These are phyloP conservation scores for Crematogaster levior DNA, from an alignment of 2,888 invertebrate species.

Conservation along the genomic window DNA sequence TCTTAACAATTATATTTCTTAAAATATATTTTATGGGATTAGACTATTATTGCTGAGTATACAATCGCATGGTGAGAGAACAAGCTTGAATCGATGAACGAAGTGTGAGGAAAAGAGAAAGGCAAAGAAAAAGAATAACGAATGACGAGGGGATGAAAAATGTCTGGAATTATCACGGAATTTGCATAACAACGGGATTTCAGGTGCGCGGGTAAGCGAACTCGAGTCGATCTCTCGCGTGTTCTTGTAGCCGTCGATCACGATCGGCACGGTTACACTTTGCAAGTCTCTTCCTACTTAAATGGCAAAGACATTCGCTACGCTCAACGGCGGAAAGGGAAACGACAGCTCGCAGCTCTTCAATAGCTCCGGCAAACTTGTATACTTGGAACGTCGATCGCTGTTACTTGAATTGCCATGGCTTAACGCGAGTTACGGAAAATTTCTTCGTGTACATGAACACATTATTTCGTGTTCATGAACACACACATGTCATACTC, in stretches of 20 bases:
- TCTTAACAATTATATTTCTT: not conserved
- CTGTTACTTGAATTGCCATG: conserved; percentile 13
- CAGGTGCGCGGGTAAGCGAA: not conserved
- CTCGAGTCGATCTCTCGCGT: conserved; percentile 35
- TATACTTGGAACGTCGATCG: conserved; percentile 31
- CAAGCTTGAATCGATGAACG: not conserved
- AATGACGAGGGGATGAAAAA: conserved; percentile 36
- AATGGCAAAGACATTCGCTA: conserved; percentile 35
- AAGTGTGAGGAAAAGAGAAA: not conserved
- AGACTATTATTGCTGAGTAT: not conserved
- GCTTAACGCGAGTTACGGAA: not conserved
- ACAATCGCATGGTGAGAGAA: not conserved
- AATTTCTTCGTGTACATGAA: not conserved
- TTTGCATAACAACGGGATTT: conserved; percentile 41
- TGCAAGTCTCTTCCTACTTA: conserved; percentile 5
- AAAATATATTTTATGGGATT: not conserved
- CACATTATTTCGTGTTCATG: no score
- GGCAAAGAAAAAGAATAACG: not conserved
- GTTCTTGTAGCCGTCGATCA: conserved; percentile 16
- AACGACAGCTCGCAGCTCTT: conserved; percentile 26
- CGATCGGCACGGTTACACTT: conserved; percentile 30
- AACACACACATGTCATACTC: no score
- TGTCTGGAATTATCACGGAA: conserved; percentile 45
- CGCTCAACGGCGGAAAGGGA: conserved; percentile 29
- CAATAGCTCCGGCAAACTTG: conserved; percentile 1